phyloP scores from a whole-genome alignment of 2,797 vertebrate species.

The Falco naumanni region DNA sequence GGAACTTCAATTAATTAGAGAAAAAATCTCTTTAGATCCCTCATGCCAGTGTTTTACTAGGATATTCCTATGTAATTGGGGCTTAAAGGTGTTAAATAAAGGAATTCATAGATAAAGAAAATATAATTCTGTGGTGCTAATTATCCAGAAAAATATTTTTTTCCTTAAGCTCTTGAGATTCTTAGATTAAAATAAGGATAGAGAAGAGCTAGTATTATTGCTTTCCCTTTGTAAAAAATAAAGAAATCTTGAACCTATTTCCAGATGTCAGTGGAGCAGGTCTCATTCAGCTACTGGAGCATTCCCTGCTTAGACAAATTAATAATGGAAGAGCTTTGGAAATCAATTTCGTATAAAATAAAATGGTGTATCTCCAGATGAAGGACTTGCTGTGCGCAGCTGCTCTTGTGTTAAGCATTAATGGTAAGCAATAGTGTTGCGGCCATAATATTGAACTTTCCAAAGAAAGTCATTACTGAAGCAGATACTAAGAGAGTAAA shows the following conservation, averaged over 20 bases:
- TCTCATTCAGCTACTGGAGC: background rate
- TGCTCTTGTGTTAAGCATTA: constrained; percentile 56
- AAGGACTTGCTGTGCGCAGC: constrained; percentile 59
- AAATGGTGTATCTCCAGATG: constrained; percentile 28
- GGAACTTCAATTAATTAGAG: background rate
- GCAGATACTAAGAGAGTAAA: constrained; percentile 1
- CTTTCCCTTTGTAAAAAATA: background rate
- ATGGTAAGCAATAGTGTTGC: constrained; percentile 6
- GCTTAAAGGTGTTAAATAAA: background rate
- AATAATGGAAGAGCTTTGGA: constrained; percentile 58
- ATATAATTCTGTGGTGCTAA: background rate
- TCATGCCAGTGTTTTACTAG: background rate
- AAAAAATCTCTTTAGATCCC: background rate
- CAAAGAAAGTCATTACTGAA: constrained; percentile 57
- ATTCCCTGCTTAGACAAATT: constrained; percentile 34
- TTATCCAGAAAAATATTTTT: background rate
- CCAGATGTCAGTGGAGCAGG: background rate
- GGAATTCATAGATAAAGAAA: background rate
- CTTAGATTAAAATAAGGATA: background rate
- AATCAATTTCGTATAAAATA: constrained; percentile 61
- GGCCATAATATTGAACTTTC: constrained; percentile 41
- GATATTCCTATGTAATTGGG: background rate
- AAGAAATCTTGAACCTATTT: background rate
- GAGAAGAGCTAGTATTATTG: background rate
- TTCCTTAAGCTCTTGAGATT: background rate